These are phyloP conservation scores for Garrulus glandarius DNA, from an alignment of 2,797 vertebrate genomes.

Conservation along the genomic window DNA sequence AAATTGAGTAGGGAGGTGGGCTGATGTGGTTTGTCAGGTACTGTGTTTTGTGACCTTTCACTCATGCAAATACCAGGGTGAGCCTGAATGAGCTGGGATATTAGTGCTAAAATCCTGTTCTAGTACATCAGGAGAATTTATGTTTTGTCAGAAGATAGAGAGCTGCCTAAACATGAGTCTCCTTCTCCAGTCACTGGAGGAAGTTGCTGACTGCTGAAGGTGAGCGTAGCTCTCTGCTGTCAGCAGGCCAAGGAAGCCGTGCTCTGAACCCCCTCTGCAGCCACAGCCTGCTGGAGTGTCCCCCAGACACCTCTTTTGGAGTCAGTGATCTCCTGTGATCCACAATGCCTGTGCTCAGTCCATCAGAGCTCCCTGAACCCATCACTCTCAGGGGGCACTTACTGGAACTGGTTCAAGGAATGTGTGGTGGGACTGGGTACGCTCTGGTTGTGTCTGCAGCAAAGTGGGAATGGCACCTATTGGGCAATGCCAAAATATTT, in stretches of 20 bases:
- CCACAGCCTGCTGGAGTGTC: too few relatives aligned
- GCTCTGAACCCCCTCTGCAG: background rate
- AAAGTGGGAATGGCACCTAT: background rate
- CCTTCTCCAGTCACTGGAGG: background rate
- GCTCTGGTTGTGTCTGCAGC: background rate
- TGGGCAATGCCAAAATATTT: accelerated
- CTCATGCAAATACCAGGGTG: background rate
- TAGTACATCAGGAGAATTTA: background rate
- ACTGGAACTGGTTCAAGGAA: background rate
- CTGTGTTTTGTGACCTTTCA: background rate
- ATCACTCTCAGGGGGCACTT: accelerated
- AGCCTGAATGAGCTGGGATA: background rate
- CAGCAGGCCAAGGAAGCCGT: too few relatives aligned
- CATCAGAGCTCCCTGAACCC: background rate
- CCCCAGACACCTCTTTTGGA: background rate
- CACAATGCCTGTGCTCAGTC: background rate
- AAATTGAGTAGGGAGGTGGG: background rate
- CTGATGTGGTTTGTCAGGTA: background rate
- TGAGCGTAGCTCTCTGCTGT: accelerated
- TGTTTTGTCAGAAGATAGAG: background rate
- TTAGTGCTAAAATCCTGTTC: background rate
- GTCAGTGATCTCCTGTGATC: background rate
- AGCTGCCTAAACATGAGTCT: background rate
- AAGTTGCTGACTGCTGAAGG: background rate
- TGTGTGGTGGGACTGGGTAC: background rate